Evolutionary conservation across 2,888 invertebrate genomes (phyloP), one percentile per base, ranked within the genome.

Genomic region (Helleia helle): DNA sequence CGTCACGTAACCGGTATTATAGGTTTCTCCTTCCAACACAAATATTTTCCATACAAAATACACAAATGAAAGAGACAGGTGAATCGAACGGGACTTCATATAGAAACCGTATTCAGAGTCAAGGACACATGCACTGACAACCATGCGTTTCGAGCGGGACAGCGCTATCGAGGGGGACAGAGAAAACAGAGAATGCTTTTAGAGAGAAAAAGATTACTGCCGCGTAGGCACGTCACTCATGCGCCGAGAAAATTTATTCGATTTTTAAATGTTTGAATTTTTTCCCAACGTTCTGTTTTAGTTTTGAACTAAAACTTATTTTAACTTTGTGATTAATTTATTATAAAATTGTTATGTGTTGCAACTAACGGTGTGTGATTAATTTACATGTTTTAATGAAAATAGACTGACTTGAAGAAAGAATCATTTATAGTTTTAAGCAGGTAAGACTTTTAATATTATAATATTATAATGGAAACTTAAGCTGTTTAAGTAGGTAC

Each of bases 81-180:
- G 55, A 63, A 51, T 46, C 49, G 58, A 79, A 81, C 83, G 81
- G 81, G 75, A 81, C 66, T 69, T 74, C 58, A 52, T n/a, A n/a
- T n/a, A 51, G 58, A 54, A 62, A 50, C 55, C 51, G 46, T 29
- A 55, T 62, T 71, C 68, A 65, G 51, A 73, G 72, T 76, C 76
- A 76, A 81, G 80, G 79, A 76, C 80, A 77, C 70, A 62, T 37
- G 11, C 9, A 9, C 3, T 30, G n/a, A 17, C 14, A 31, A n/a
- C 31, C 7, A n/a, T 15, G 31, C 9, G 11, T 15, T 15, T 5
- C 27, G 49, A 71, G 44, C 47, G 59, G 63, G 65, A 71, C 42
- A 48, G 47, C 22, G 42, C 44, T 50, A 62, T 15, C 14, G 5
- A 31, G 8, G 2, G 31, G 13, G 14, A 22, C 3, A 22, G 22